Evolutionary conservation across 2,113 vertebrate genomes (phyloP).

Genomic region (Entelurus aequoreus): DNA sequence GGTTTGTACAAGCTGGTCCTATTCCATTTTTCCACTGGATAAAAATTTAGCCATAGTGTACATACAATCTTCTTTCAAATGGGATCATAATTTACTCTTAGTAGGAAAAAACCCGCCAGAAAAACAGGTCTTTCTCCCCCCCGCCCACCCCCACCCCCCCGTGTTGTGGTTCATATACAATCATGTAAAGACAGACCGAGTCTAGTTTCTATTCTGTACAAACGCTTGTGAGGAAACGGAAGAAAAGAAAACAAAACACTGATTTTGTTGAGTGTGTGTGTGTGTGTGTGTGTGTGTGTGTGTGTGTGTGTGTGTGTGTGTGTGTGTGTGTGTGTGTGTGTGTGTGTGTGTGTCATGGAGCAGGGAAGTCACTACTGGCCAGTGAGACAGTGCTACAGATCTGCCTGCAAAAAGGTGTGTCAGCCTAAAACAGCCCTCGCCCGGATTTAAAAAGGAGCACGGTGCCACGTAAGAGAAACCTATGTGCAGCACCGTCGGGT

Average conservation of each 20-base stretch:
- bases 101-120: conserved; percentile 89
- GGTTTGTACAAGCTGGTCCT: conserved; percentile 87
- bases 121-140: conserved; percentile 90
- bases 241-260: conserved; percentile 49
- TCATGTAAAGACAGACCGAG: conserved; percentile 94
- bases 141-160: too few species aligned
- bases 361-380: conserved; percentile 86
- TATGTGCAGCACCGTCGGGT: conserved; percentile 7
- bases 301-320: conserved; percentile 68
- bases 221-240: conserved; percentile 82
- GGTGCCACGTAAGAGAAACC: conserved; percentile 32
- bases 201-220: conserved; percentile 90
- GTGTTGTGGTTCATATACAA: conserved; percentile 90
- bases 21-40: conserved; percentile 75
- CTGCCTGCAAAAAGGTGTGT: conserved; percentile 61
- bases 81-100: conserved; percentile 79
- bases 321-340: conserved; percentile 62
- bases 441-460: conserved; percentile 18
- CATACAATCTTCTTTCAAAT: conserved; percentile 94
- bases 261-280: conserved; percentile 78
- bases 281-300: conserved; percentile 49
- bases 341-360: conserved; percentile 65
- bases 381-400: conserved; percentile 89
- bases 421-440: conserved; percentile 41
- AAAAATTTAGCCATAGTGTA: conserved; percentile 95